A percentile compares a stretch with the other conserved stretches of the same genome.
These are phyloP conservation scores for Germaria angustata DNA, from an alignment of 2,888 invertebrate genomes.

Conservation along the genomic window DNA sequence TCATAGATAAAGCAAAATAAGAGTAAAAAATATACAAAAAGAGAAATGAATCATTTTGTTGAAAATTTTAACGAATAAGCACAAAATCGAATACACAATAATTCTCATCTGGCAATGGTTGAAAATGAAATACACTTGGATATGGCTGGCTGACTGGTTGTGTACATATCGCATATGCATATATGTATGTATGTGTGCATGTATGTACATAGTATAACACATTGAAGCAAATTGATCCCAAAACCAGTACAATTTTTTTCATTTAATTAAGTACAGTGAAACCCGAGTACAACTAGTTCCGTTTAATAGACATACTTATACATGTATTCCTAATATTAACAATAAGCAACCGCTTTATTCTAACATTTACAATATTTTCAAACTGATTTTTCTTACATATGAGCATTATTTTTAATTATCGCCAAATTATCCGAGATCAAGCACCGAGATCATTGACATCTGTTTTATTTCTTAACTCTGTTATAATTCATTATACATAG, in stretches of 20 bases:
- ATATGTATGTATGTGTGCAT: background rate
- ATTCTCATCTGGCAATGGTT: constrained; percentile 60
- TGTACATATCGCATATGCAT: background rate
- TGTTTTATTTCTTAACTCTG: background rate
- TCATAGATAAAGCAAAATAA: constrained; percentile 1
- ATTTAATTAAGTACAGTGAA: background rate
- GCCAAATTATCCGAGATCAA: too few species aligned
- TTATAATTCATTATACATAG: too few species aligned
- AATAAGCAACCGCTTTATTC: too few species aligned
- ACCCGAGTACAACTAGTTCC: background rate
- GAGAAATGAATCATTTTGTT: constrained; percentile 37
- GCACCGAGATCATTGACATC: too few species aligned
- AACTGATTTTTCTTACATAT: too few species aligned
- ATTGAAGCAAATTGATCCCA: constrained; percentile 22
- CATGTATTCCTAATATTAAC: background rate
- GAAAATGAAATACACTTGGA: constrained; percentile 40
- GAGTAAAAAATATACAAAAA: background rate
- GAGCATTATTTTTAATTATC: too few species aligned
- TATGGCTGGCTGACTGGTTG: constrained; percentile 37
- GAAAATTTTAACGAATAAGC: constrained; percentile 41
- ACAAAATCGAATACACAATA: constrained; percentile 58
- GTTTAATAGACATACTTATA: background rate
- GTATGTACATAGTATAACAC: background rate
- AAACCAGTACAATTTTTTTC: constrained; percentile 10
- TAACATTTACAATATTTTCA: too few species aligned